Conservation (phyloP, 2,888 invertebrate genomes). For the Bugula neritina region DNA sequence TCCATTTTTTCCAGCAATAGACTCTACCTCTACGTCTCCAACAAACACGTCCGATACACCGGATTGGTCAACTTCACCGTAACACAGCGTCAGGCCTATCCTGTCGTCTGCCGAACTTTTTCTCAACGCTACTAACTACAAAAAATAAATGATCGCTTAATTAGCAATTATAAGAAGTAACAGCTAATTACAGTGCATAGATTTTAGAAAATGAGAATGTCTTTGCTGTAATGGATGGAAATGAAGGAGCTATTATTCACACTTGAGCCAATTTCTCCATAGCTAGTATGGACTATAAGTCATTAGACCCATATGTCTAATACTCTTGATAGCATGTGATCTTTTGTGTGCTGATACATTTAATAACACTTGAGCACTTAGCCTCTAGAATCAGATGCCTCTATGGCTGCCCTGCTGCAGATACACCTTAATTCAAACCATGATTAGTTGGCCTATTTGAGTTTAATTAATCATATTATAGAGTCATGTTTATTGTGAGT, state of each 20-base stretch:
- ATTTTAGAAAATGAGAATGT: neutral
- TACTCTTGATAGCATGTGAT: neutral
- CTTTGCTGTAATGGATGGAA: neutral
- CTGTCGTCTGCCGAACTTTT: slow-evolving; percentile 61
- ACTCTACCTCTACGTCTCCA: slow-evolving; percentile 58
- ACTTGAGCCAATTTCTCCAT: slow-evolving; percentile 5
- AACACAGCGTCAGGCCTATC: slow-evolving; percentile 65
- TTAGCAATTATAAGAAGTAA: neutral
- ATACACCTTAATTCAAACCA: neutral
- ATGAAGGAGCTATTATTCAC: neutral
- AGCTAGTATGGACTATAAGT: neutral
- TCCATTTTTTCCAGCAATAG: slow-evolving; percentile 53
- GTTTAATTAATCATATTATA: slow-evolving; percentile 27
- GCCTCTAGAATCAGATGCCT: slow-evolving; percentile 4
- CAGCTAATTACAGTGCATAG: neutral
- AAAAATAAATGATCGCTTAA: neutral
- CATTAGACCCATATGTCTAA: slow-evolving; percentile 21
- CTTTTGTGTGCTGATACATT: neutral
- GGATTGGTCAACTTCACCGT: slow-evolving; percentile 60
- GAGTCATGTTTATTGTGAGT: slow-evolving; percentile 15
- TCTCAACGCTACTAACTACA: slow-evolving; percentile 55
- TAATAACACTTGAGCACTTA: slow-evolving; percentile 10
- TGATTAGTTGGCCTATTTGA: slow-evolving; percentile 19
- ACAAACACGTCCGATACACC: slow-evolving; percentile 64
- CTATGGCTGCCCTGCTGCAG: neutral